phyloP scores from a whole-genome alignment of 2,888 invertebrate species.

The Bimastos eiseni region DNA sequence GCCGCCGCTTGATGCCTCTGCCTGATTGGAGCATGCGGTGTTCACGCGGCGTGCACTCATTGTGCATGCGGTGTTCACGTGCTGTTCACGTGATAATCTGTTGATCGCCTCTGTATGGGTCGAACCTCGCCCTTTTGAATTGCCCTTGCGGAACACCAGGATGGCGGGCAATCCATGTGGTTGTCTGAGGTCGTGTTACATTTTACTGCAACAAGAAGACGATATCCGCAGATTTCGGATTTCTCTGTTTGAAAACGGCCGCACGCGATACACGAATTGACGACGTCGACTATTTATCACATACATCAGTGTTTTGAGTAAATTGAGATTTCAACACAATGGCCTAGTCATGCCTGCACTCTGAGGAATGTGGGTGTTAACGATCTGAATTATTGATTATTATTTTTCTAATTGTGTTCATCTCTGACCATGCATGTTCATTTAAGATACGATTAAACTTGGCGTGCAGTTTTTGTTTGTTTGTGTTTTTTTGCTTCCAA shows the following conservation, averaged over 20 bases:
- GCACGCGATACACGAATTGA: not conserved
- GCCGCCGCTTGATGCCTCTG: not conserved
- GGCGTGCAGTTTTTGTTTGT: not conserved
- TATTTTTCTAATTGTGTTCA: not conserved
- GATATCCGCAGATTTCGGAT: not conserved
- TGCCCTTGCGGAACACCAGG: not conserved
- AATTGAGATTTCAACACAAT: not conserved
- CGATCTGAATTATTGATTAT: not conserved
- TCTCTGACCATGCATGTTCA: not conserved
- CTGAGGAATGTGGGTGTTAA: not conserved
- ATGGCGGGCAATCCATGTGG: not conserved
- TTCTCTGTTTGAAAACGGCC: not conserved
- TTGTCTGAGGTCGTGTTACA: not conserved
- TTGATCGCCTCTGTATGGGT: not conserved
- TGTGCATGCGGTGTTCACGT: not conserved
- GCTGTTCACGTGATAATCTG: not conserved
- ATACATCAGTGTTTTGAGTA: not conserved
- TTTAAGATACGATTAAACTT: not conserved
- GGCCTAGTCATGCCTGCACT: not conserved
- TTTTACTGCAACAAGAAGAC: conserved; percentile 1
- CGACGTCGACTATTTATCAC: not conserved
- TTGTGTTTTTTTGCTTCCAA: no score
- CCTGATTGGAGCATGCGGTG: not conserved
- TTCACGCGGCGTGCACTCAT: not conserved
- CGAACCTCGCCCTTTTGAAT: not conserved